phyloP scores from a whole-genome alignment of 2,113 vertebrate genomes.

The Semnornis frantzii region DNA sequence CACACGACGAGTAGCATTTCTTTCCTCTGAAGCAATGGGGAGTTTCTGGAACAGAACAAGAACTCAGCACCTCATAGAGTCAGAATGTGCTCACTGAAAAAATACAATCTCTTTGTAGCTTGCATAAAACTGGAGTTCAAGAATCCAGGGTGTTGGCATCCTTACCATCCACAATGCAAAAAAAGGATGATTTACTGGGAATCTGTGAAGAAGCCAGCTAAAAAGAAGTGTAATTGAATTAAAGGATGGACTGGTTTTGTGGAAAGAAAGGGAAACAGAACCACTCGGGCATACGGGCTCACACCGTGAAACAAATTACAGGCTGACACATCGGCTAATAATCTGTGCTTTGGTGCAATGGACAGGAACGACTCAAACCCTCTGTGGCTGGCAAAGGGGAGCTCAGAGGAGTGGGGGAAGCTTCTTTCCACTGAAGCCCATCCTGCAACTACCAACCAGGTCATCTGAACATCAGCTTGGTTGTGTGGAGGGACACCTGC shows the following conservation, averaged over 20 bases:
- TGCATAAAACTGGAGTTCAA: neutral
- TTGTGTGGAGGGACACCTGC: rapidly evolving
- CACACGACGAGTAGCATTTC: neutral
- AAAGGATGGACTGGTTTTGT: neutral
- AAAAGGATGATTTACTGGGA: neutral
- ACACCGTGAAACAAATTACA: conserved; percentile 23
- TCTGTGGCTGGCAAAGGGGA: neutral
- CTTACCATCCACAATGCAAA: neutral
- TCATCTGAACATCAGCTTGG: rapidly evolving
- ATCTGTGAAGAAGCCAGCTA: neutral
- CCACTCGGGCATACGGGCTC: neutral
- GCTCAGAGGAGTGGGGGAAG: neutral
- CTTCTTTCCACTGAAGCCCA: neutral
- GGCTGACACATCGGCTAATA: conserved; percentile 15
- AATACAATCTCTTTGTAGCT: neutral
- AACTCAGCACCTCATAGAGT: neutral
- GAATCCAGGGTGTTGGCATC: neutral
- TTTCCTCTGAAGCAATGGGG: neutral
- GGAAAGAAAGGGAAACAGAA: conserved; percentile 6
- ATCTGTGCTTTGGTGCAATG: neutral
- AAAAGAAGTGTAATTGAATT: conserved; percentile 12
- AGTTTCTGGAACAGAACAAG: neutral
- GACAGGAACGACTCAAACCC: conserved; percentile 37
- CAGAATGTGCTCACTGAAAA: neutral
- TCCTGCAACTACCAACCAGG: neutral